Evolutionary conservation across 2,113 vertebrate genomes (phyloP).

Genomic region (Shinisaurus crocodilurus): DNA sequence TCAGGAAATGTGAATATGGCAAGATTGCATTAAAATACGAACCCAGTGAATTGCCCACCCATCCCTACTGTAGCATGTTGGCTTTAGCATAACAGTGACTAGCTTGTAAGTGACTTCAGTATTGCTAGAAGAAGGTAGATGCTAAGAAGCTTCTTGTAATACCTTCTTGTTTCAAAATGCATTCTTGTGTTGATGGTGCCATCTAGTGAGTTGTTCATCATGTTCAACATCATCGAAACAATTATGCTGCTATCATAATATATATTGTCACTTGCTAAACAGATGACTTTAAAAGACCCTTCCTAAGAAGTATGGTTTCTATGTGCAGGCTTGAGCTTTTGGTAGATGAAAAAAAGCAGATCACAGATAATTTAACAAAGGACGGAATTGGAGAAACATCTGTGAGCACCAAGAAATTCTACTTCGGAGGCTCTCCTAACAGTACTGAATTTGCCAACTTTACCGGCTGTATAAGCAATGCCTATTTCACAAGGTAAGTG

Average conservation of each 20-base stretch:
- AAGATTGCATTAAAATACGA: not conserved
- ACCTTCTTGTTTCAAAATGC: not conserved
- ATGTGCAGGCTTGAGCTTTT: constrained; percentile 86
- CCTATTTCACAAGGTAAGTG: constrained; percentile 91
- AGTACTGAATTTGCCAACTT: constrained; percentile 88
- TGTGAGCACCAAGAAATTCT: constrained; percentile 80
- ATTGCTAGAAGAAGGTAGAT: not conserved
- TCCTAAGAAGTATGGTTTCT: constrained; percentile 45
- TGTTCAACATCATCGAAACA: not conserved
- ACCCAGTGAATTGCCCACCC: too few relatives aligned
- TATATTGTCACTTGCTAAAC: not conserved
- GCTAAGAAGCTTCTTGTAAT: not conserved
- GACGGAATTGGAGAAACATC: constrained; percentile 62
- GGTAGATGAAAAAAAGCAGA: constrained; percentile 89
- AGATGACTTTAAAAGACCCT: not conserved
- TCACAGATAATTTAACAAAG: constrained; percentile 79
- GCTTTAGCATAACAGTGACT: not conserved
- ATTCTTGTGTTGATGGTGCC: not conserved
- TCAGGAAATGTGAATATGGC: too few relatives aligned
- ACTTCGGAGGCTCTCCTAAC: constrained; percentile 88
- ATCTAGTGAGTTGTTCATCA: not conserved
- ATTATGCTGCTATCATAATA: not conserved
- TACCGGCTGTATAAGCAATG: constrained; percentile 94
- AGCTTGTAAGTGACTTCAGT: not conserved
- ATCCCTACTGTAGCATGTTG: not conserved